Evolutionary conservation across 2,888 invertebrate genomes (phyloP).

Genomic region (Glyphotaelius pellucidus): DNA sequence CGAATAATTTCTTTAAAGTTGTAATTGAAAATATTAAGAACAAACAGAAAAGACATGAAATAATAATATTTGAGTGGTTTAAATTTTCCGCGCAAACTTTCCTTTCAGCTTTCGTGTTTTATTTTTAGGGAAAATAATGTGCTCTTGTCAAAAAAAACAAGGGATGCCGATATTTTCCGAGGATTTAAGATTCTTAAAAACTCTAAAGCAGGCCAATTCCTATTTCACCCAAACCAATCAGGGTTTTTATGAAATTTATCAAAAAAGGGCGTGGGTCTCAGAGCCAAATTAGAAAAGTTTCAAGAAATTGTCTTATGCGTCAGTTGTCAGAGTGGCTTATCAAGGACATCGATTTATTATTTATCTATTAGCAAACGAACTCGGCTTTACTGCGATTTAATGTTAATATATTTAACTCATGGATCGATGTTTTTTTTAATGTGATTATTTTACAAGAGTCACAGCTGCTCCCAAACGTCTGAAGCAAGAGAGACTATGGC

Average conservation of each 20-base stretch:
- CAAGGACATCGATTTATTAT: not conserved
- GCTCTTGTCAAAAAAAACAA: not conserved
- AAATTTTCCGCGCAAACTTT: not conserved
- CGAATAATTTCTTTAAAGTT: not conserved
- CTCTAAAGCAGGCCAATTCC: not conserved
- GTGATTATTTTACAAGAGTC: too few relatives aligned
- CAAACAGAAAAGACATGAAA: not conserved
- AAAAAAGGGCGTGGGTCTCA: not conserved
- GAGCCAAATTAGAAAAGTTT: not conserved
- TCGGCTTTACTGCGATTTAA: not conserved
- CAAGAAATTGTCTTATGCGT: not conserved
- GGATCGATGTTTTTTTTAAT: too few relatives aligned
- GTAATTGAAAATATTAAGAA: not conserved
- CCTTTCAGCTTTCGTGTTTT: not conserved
- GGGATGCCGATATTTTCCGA: not conserved
- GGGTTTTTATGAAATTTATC: too few relatives aligned
- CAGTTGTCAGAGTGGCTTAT: not conserved
- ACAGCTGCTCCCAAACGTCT: too few relatives aligned
- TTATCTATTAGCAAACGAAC: not conserved
- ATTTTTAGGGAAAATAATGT: slow-evolving; percentile 2
- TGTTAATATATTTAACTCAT: too few relatives aligned
- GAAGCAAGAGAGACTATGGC: too few relatives aligned
- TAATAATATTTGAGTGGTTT: not conserved
- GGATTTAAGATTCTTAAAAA: not conserved
- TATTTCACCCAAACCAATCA: not conserved